phyloP scores from a whole-genome alignment of 2,797 vertebrate genomes.

The Phataginus tetradactyla region DNA sequence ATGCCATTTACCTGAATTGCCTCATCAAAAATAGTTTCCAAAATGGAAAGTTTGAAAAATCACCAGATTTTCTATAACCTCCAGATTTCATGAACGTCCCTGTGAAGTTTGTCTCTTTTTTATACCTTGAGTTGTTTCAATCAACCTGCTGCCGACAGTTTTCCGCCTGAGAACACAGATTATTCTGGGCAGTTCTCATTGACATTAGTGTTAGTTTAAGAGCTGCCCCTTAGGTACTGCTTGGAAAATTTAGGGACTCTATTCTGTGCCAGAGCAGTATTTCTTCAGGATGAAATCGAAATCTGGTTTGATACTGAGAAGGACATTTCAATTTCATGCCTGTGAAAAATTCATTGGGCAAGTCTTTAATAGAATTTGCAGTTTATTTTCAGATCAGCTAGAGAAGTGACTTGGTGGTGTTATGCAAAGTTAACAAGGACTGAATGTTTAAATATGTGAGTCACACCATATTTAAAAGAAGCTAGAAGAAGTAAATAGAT shows the following conservation, averaged over 20 bases:
- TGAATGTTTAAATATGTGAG: neutral
- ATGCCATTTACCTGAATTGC: neutral
- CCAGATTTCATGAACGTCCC: neutral
- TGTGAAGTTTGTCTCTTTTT: neutral
- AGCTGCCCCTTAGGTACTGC: neutral
- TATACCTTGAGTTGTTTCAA: neutral
- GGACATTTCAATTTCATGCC: neutral
- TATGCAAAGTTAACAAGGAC: neutral
- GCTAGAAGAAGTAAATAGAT: neutral
- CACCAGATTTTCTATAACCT: neutral
- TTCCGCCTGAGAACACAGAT: neutral
- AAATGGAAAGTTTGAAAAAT: neutral
- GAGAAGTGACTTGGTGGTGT: accelerated
- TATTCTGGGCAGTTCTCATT: neutral
- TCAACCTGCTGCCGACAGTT: neutral
- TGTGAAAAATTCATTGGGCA: slow-evolving; percentile 4
- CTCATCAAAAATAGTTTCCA: neutral
- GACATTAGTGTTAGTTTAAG: neutral
- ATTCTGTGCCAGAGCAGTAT: neutral
- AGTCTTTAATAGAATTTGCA: neutral
- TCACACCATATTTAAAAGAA: neutral
- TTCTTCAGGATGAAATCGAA: slow-evolving; percentile 57
- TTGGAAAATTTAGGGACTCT: slow-evolving; percentile 1
- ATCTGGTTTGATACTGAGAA: slow-evolving; percentile 38
- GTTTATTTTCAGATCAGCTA: slow-evolving; percentile 13